Percentiles rank a stretch among this genome's conserved stretches.
Evolutionary conservation across 2,888 invertebrate genomes (phyloP).

Genomic region (Scrobipalpa atriplicella): DNA sequence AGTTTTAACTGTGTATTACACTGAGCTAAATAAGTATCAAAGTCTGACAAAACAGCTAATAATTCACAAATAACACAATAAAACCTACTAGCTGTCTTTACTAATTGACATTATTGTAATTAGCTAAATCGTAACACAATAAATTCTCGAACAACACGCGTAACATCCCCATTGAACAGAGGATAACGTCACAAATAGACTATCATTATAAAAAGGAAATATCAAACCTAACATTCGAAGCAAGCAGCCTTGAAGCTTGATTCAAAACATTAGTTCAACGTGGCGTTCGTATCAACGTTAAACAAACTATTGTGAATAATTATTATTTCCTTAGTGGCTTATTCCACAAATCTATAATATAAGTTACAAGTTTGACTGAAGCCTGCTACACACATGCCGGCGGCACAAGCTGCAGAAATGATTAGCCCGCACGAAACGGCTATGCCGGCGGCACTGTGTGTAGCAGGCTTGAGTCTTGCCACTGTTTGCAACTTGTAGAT

Average conservation of each 20-base stretch:
- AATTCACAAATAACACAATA: constrained; percentile 7
- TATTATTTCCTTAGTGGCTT: too few species aligned
- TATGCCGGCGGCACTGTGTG: too few species aligned
- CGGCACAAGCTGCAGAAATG: too few species aligned
- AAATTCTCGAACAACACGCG: constrained; percentile 20
- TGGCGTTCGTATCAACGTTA: not conserved
- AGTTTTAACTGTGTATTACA: not conserved
- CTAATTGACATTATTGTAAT: constrained; percentile 13
- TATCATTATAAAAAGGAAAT: constrained; percentile 27
- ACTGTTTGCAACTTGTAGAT: not conserved
- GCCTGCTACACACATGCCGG: too few species aligned
- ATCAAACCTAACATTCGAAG: constrained; percentile 21
- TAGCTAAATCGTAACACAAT: constrained; percentile 19
- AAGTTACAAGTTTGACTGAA: too few species aligned
- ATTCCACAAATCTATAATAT: not conserved
- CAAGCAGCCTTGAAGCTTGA: constrained; percentile 23
- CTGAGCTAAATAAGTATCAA: not conserved
- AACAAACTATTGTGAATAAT: constrained; percentile 15
- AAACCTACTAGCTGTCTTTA: not conserved
- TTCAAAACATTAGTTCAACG: constrained; percentile 36
- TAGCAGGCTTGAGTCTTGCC: not conserved
- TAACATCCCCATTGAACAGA: constrained; percentile 10
- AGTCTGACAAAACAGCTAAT: not conserved
- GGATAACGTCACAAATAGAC: constrained; percentile 22
- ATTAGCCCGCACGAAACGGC: too few species aligned